A percentile compares a stretch with the other conserved stretches of the same genome.
Conservation (phyloP, 2,797 vertebrate species). For the Agapornis canus region DNA sequence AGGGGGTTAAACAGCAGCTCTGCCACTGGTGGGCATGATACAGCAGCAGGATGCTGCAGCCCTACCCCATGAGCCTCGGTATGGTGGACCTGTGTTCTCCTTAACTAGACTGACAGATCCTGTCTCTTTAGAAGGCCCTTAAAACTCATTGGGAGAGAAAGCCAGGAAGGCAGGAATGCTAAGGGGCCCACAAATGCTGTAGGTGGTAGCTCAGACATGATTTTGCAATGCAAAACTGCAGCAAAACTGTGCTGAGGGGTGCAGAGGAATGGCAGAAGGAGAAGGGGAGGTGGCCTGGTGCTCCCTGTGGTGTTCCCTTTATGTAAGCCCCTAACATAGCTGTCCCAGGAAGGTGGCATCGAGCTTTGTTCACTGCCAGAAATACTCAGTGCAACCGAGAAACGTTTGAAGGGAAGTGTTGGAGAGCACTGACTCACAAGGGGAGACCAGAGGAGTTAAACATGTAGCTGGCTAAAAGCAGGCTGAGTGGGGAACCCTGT, state of each 20-base stretch:
- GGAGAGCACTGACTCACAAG: constrained; percentile 9
- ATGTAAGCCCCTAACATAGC: background rate
- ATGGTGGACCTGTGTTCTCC: rapidly evolving
- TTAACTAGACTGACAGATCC: background rate
- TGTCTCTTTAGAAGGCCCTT: background rate
- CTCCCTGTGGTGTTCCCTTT: background rate
- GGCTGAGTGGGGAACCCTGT: constrained; percentile 48
- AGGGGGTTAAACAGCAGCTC: background rate
- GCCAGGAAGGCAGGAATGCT: background rate
- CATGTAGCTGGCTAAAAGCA: constrained; percentile 33
- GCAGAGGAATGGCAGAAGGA: background rate
- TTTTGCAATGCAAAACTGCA: background rate
- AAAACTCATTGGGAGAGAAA: background rate
- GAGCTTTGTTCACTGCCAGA: background rate
- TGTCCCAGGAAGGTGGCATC: background rate
- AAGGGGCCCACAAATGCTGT: background rate
- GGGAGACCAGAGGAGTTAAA: background rate
- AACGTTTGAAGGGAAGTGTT: background rate
- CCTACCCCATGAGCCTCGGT: rapidly evolving
- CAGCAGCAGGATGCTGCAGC: background rate
- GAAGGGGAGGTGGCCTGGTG: background rate
- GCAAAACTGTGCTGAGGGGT: background rate
- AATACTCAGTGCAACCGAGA: background rate
- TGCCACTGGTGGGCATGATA: rapidly evolving
- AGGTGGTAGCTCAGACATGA: background rate